phyloP scores from a whole-genome alignment of 2,113 vertebrate genomes.

The Pterocles orientalis region DNA sequence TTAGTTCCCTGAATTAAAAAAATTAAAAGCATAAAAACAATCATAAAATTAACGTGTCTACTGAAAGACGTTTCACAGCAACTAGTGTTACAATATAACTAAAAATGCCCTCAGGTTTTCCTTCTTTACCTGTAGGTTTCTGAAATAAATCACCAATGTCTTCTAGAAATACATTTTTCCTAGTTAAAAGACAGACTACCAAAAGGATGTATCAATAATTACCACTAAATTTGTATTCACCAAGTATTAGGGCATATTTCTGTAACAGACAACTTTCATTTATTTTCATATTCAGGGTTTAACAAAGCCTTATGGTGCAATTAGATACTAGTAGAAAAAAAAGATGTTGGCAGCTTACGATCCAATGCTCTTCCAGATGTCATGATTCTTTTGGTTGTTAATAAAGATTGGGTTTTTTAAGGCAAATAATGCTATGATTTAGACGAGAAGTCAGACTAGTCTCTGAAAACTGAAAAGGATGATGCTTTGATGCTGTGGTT shows the following conservation, averaged over 20 bases:
- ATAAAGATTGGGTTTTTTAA: neutral
- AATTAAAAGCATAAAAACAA: neutral
- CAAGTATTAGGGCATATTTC: neutral
- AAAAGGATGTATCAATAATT: neutral
- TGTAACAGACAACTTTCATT: neutral
- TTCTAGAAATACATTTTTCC: neutral
- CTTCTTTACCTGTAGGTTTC: neutral
- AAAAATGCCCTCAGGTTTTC: neutral
- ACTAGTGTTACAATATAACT: neutral
- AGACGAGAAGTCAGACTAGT: neutral
- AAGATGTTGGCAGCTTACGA: neutral
- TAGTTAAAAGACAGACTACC: neutral
- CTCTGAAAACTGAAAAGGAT: neutral
- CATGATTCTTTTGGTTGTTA: neutral
- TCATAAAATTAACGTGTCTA: neutral
- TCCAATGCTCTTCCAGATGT: neutral
- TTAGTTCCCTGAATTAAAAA: conserved; percentile 86
- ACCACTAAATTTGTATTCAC: neutral
- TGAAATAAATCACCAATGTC: neutral
- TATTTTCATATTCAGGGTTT: neutral
- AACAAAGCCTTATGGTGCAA: neutral
- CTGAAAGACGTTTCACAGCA: neutral
- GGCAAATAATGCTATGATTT: neutral
- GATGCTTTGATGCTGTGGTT: neutral
- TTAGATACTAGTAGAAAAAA: neutral